Conservation (phyloP, 2,797 vertebrate species). For the Gambusia yucatana region DNA sequence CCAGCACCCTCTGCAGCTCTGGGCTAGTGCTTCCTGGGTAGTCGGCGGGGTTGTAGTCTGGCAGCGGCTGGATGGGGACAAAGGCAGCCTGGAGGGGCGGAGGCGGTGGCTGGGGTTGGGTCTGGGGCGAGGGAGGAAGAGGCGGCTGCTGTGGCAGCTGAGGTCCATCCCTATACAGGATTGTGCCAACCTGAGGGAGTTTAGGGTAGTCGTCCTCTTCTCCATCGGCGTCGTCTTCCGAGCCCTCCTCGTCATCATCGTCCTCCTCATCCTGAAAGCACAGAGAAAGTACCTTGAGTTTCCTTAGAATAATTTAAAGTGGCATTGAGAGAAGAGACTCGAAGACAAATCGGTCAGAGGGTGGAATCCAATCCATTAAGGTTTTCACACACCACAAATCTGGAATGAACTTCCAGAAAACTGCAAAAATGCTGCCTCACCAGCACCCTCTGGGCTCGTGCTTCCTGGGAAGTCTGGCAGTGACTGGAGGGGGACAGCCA, state of each 20-base stretch:
- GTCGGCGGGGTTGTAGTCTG: conserved; percentile 91
- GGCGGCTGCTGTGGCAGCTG: conserved; percentile 83
- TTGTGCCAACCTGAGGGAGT: conserved; percentile 92
- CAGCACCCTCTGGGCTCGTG: conserved; percentile 91
- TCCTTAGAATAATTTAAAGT: neutral
- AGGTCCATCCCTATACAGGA: conserved; percentile 87
- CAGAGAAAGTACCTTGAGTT: neutral
- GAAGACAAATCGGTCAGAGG: neutral
- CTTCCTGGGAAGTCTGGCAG: conserved; percentile 90
- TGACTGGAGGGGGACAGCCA: conserved; percentile 88
- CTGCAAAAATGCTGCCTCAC: conserved; percentile 84
- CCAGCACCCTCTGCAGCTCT: conserved; percentile 93
- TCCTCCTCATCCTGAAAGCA: conserved; percentile 67
- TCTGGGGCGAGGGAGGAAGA: conserved; percentile 83
- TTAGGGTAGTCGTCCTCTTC: conserved; percentile 86
- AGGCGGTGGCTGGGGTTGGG: conserved; percentile 83
- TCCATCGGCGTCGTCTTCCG: conserved; percentile 74
- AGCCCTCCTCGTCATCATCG: conserved; percentile 70
- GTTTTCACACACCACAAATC: no score
- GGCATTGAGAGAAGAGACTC: neutral
- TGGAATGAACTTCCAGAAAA: no score
- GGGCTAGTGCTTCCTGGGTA: conserved; percentile 90
- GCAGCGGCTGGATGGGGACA: conserved; percentile 91
- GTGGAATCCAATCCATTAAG: neutral
- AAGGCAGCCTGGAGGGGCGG: conserved; percentile 87